A percentile compares a stretch with the other conserved stretches of the same genome.
Conservation (phyloP, 2,113 vertebrate species). For the Tinamus guttatus region DNA sequence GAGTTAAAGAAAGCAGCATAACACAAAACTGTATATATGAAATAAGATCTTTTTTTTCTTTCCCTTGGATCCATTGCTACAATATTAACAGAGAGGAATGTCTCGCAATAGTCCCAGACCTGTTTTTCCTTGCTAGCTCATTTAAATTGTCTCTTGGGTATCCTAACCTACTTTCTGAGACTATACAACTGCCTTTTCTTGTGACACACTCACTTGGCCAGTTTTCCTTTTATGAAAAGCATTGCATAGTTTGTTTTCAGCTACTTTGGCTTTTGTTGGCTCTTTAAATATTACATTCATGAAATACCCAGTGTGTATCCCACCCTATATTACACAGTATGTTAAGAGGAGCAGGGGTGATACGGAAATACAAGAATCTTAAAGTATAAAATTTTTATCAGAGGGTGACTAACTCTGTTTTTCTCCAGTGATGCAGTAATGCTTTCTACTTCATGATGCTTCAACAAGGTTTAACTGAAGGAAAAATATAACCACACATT, state of each 20-base stretch:
- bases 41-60: neutral
- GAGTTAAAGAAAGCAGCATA: neutral
- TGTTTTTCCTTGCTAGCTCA: conserved; percentile 53
- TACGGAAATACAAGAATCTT: neutral
- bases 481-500: conserved; percentile 18
- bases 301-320: conserved; percentile 22
- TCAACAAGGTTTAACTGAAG: neutral
- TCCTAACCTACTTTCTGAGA: conserved; percentile 64
- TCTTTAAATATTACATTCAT: neutral
- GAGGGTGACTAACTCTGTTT: neutral
- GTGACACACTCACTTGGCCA: neutral
- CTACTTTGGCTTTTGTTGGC: conserved; percentile 13
- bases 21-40: neutral
- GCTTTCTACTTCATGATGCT: neutral
- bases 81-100: conserved; percentile 7
- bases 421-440: neutral
- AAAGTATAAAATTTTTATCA: neutral
- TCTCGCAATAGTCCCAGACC: conserved; percentile 38
- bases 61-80: neutral
- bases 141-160: conserved; percentile 57
- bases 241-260: conserved; percentile 22
- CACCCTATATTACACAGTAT: neutral
- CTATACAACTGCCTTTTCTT: neutral
- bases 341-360: neutral
- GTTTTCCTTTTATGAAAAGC: conserved; percentile 7